Base-by-base conservation (phyloP, 30 jellyfish, hydroid and myxozoan species). In the Cassiopea andromeda region DNA sequence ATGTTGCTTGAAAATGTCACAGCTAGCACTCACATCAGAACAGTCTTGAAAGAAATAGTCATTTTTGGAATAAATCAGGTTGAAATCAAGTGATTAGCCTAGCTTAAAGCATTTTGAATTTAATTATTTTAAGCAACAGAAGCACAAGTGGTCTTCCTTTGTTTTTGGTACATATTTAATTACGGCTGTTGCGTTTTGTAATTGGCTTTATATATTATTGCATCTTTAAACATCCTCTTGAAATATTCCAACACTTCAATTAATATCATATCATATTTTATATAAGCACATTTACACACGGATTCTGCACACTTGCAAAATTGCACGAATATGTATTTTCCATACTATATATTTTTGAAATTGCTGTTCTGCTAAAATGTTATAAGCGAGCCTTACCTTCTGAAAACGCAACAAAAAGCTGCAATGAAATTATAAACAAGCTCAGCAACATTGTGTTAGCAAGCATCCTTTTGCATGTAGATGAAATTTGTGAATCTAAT, bases 1-100 rank as follows among this genome's bases (percentile, higher is more conserved):
- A n/a, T 76, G 73, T 61, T 44, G 83, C 71, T 83, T 83, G 85
- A 83, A 83, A 18, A 48, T 7, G 15, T 58, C 85, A 49, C 92
- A 83, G 78, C 78, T 47, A 0, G 78, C 5, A 50, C 85, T 83
- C 0, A 0, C 1, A 58, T 83, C 92, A 43, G 74, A 10, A 64
- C 92, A 83, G 1, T 66, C 92, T 83, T 15, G 6, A 17, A 70
- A 15, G 43, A 19, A 70, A 70, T 17, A 1, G 7, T 61, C 43
- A 61, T 14, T 8, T 13, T 4, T 61, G 19, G 14, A 27, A 61
- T 2, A 61, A 61, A 3, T 13, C 19, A 3, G 73, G 2, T 61
- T 13, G 73, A 61, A 3, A 4, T 17, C 73, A 4, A 2, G 14
- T n/a, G n/a, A n/a, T n/a, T n/a, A n/a, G n/a, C n/a, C n/a, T n/a